These are phyloP conservation scores for Stictonetta naevosa DNA, from an alignment of 2,113 vertebrate species.

Conservation along the genomic window DNA sequence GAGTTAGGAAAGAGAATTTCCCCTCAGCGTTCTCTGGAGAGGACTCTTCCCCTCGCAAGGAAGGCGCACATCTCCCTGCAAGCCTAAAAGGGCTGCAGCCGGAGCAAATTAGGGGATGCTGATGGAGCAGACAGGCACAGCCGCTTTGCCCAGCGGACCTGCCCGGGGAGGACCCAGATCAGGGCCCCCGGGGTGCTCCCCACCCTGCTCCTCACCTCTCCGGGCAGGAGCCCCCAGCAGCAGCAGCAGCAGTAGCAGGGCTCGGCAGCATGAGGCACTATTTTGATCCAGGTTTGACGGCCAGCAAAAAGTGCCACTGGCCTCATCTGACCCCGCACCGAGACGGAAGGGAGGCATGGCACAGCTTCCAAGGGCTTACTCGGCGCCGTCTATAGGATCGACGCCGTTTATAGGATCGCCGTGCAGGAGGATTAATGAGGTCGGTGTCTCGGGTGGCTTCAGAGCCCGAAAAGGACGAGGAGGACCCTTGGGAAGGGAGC, in stretches of 20 bases:
- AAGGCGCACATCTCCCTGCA: background rate
- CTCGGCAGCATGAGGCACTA: constrained; percentile 57
- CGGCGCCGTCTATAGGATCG: background rate
- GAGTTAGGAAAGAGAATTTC: background rate
- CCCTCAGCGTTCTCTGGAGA: background rate
- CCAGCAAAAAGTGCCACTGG: background rate
- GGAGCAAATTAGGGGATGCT: rapidly evolving
- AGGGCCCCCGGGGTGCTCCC: rapidly evolving
- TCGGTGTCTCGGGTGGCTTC: rapidly evolving
- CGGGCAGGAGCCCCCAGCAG: background rate
- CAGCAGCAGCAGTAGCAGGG: background rate
- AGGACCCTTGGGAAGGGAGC: background rate
- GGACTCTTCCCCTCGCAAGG: background rate
- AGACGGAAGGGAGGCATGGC: background rate
- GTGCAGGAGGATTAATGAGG: background rate
- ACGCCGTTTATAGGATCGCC: background rate
- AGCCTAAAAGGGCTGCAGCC: rapidly evolving
- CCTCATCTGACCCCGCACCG: constrained; percentile 12
- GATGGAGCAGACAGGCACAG: rapidly evolving
- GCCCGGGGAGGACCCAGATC: rapidly evolving
- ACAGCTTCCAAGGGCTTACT: background rate
- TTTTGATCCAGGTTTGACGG: constrained; percentile 26
- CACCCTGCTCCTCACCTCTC: rapidly evolving
- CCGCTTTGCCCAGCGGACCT: rapidly evolving
- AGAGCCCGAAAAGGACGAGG: background rate